Evolutionary conservation across 2,888 invertebrate genomes (phyloP), one percentile per base, ranked within the genome.

Genomic region (Tribolium freemani): DNA sequence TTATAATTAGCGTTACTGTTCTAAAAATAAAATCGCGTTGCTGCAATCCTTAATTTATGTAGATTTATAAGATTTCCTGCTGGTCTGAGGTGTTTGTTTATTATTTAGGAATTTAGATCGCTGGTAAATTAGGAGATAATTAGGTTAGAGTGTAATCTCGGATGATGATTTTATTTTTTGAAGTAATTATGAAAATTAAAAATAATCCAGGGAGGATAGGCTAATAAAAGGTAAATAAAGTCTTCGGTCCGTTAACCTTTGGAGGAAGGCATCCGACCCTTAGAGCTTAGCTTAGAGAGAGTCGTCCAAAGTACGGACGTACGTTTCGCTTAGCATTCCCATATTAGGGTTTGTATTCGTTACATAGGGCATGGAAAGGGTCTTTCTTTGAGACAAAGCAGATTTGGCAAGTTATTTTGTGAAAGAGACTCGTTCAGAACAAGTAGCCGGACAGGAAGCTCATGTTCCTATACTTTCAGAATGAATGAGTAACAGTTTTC

Each of bases 251-350:
- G 60, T 69, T 69, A 60, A 60, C 69, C 69, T 60, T 69, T 60
- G 21, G 48, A 57, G 56, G 50, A 68, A 45, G 48, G 50, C 51
- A 57, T 56, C 54, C 71, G 64, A 50, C 57, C 64, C 54, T 73
- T 58, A 60, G 54, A n/a, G n/a, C n/a, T n/a, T n/a, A 61, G 67
- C 66, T 50, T 51, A 50, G 64, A 71, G 26, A 46, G 45, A 66
- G 54, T 30, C 48, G 64, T 53, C 48, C 57, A 20, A 73, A 60
- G 72, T 71, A 56, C 61, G 73, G 70, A 70, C 67, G 68, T 72
- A 54, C 71, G 75, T 75, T 77, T 72, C 76, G 72, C 74, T 77
- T 64, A 70, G 57, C 66, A 74, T 74, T 66, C 61, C 50, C 72
- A 71, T 76, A 74, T 76, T 71, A 74, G 67, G 72, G 53, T 70